Evolutionary conservation across 2,113 vertebrate genomes (phyloP), one percentile per base, ranked within the genome.

Genomic region (Melanostigma gelatinosum): DNA sequence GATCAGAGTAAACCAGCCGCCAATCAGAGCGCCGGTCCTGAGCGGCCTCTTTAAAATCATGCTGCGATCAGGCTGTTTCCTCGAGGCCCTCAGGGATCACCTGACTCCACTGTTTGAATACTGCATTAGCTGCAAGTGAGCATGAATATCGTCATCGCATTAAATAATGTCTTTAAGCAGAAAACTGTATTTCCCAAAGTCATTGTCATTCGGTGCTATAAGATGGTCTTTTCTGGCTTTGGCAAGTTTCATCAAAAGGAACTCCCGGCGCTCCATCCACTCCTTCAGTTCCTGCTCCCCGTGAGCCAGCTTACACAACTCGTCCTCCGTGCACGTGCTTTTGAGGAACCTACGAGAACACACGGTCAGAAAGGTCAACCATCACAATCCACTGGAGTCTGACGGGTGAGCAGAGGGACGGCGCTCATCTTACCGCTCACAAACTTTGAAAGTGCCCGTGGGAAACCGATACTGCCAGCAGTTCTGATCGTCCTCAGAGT

Each of bases 141-240:
- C 79, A 24, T 72, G 29, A 50, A 48, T 68, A 22, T 32, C 55
- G 69, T 86, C 74, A 77, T 85, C 88, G 92, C 36, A 93, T 97
- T 97, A 98, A 89, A 97, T 96, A 95, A 98, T 97, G 94, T 98
- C 97, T 96, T 98, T 99, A 97, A 99, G 97, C 95, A 99, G 97
- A 99, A 99, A 99, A 98, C 97, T 99, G 97, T 99, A 99, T 99
- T 99, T 99, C 95, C 98, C 97, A 97, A 99, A 99, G 94, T 99
- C 98, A 96, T 99, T 97, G 96, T 99, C 98, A 86, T 97, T 97
- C 74, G 97, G 97, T 89, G 96, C 97, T 96, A 99, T 97, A 95
- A 99, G 95, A 93, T 98, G 97, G 88, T 99, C 98, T 94, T 98
- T 99, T 90, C 93, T 94, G 50, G 97, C 98, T 97, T 99, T 99